Base-by-base conservation (phyloP, 2,888 invertebrate genomes). In the Ichneumoninae sp. region DNA sequence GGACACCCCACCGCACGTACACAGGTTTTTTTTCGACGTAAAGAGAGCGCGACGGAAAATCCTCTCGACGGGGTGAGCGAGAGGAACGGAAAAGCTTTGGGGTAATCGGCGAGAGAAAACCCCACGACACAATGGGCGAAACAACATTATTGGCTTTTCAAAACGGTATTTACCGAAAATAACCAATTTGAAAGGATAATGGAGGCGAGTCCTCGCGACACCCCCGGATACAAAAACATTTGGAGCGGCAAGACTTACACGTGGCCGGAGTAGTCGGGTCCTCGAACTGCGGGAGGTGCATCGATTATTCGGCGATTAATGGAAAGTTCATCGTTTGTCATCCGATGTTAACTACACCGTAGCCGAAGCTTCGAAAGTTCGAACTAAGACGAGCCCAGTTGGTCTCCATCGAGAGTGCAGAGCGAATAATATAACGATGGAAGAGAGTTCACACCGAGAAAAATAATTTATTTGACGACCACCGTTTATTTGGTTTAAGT, bases 91-190 rank as follows among this genome's bases (percentile, higher is more conserved):
- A 66, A 65, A 71, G 83, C 65, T 80, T 78, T 75, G 74, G 69
- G 87, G 84, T 78, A 83, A 80, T 16, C 77, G 68, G 30, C 16
- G 57, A 79, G 78, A 40, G 78, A 47, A 47, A 47, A 47, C 33
- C 50, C 50, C 52, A 79, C 70, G 81, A 69, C 75, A 93, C 93
- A 93, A 93, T 93, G 82, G 90, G 89, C 3, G 91, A 91, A 93
- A 93, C 93, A 93, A 91, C 91, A 91, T 93, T 93, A 93, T 93
- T 93, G 93, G 93, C 93, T 93, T 93, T 92, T 93, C 92, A 93
- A 92, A 93, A 92, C 89, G 91, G 93, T 93, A 93, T 93, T 93
- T 93, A 93, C 93, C 91, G 92, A 93, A 93, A 93, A 93, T 93
- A 93, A 93, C 91, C 93, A 93, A 93, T 93, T 91, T 91, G 90